Conservation (phyloP, 2,797 vertebrate genomes). For the Agapornis canus region DNA sequence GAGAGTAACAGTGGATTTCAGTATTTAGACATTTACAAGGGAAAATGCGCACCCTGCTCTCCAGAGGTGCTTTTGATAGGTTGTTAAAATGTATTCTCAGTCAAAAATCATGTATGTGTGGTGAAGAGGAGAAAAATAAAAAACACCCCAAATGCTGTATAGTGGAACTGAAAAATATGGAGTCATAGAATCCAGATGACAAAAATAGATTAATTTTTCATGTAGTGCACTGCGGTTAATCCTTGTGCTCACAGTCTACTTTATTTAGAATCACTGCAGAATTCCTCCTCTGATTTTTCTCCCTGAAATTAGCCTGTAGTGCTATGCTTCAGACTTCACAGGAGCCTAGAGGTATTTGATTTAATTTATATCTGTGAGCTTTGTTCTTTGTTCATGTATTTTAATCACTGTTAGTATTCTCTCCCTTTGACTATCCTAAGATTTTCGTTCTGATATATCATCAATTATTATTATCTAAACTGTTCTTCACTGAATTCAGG, state of each 20-base stretch:
- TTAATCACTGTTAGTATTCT: conserved; percentile 8
- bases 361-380: conserved; percentile 14
- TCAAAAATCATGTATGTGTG: neutral
- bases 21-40: neutral
- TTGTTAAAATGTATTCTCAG: neutral
- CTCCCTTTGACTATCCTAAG: neutral
- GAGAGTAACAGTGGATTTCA: neutral
- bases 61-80: neutral
- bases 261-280: conserved; percentile 46
- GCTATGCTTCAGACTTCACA: neutral
- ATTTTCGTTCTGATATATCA: neutral
- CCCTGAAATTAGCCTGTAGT: neutral
- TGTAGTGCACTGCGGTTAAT: neutral
- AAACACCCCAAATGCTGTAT: neutral
- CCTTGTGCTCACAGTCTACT: neutral
- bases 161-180: neutral
- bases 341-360: conserved; percentile 37
- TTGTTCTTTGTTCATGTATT: conserved; percentile 17
- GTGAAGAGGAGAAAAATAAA: neutral
- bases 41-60: neutral
- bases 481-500: neutral
- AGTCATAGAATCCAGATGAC: neutral
- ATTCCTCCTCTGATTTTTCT: conserved; percentile 24
- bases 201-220: conserved; percentile 38
- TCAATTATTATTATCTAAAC: neutral